Conservation (phyloP, 2,113 vertebrate genomes). For the Eonycteris spelaea region DNA sequence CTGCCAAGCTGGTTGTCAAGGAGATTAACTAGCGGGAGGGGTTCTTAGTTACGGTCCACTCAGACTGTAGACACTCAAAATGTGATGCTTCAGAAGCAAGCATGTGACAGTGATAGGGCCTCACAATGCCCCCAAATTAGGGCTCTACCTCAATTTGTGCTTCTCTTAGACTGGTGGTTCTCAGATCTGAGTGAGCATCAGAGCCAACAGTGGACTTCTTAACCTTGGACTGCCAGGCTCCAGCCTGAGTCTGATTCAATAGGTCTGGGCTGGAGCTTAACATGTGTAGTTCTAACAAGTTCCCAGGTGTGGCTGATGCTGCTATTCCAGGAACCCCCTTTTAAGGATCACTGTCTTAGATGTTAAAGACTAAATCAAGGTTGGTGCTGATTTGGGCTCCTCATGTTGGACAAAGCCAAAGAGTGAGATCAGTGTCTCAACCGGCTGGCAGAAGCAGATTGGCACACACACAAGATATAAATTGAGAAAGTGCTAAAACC, state of each 20-base stretch:
- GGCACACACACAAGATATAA: conserved; percentile 10
- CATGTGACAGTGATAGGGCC: no score
- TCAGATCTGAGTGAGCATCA: neutral
- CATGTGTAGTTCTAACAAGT: neutral
- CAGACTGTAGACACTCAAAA: neutral
- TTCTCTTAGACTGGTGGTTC: neutral
- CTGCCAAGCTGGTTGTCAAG: no score
- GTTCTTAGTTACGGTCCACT: neutral
- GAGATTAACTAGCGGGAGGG: neutral
- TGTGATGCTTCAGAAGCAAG: neutral
- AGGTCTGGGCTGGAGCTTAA: neutral
- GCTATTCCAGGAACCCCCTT: neutral
- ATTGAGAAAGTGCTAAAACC: neutral
- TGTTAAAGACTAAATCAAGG: neutral
- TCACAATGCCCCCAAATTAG: no score
- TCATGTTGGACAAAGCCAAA: neutral
- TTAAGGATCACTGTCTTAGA: neutral
- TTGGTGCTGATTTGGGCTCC: neutral
- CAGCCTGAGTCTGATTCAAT: neutral
- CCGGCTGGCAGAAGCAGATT: neutral
- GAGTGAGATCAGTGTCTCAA: neutral
- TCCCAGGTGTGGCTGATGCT: neutral
- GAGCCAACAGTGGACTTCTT: neutral
- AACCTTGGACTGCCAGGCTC: neutral
- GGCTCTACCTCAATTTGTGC: neutral